phyloP scores from a whole-genome alignment of 2,797 vertebrate genomes.

The Merluccius polli region DNA sequence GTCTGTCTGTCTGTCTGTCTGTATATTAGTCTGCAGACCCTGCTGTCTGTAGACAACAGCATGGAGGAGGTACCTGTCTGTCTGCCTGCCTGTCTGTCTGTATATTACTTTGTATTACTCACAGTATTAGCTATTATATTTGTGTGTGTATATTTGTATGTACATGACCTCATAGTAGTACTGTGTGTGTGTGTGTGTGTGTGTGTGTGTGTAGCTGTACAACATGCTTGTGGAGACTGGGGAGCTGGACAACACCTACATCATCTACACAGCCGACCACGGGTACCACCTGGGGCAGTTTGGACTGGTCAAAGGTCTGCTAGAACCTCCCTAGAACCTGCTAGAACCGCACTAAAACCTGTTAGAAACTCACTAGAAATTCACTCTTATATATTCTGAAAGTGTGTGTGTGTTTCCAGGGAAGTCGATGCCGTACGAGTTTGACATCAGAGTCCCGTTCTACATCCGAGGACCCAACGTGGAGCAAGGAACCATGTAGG shows the following conservation, averaged over 20 bases:
- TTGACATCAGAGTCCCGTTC: conserved; percentile 95
- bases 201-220: conserved; percentile 74
- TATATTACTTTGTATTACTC: too few relatives aligned
- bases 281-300: conserved; percentile 98
- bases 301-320: conserved; percentile 86
- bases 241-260: conserved; percentile 92
- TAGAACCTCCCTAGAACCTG: background rate
- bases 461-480: conserved; percentile 92
- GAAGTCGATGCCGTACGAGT: conserved; percentile 97
- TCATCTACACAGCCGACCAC: conserved; percentile 94
- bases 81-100: background rate
- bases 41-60: conserved; percentile 79
- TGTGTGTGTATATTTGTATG: background rate
- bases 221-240: conserved; percentile 86
- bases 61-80: conserved; percentile 80
- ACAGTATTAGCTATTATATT: too few relatives aligned
- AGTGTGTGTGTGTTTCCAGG: conserved; percentile 38
- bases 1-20: too few relatives aligned
- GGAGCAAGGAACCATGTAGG: conserved; percentile 88
- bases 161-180: background rate
- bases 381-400: conserved; percentile 9
- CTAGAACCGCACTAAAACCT: background rate
- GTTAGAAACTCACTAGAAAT: background rate
- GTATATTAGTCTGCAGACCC: too few relatives aligned
- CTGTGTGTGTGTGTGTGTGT: conserved; percentile 11